A percentile compares a stretch with the other conserved stretches of the same genome.
phyloP scores from a whole-genome alignment of 2,113 vertebrate genomes.

The Ariopsis seemanni region DNA sequence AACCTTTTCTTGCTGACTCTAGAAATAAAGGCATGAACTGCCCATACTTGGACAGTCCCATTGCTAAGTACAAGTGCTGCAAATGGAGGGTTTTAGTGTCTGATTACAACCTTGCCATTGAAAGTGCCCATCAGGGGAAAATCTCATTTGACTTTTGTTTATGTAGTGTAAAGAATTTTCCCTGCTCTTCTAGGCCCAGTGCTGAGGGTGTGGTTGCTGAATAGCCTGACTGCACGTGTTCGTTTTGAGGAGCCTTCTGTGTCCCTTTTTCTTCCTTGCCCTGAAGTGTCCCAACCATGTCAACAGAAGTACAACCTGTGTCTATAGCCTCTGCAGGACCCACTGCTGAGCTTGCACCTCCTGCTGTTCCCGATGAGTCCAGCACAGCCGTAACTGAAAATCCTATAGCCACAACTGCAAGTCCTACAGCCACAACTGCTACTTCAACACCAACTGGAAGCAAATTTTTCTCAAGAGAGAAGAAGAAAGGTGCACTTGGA shows the following conservation, averaged over 20 bases:
- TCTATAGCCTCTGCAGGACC: slow-evolving; percentile 12
- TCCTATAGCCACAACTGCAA: slow-evolving; percentile 7
- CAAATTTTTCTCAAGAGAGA: slow-evolving; percentile 86
- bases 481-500: slow-evolving; percentile 78
- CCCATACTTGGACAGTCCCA: neutral
- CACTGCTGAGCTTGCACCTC: slow-evolving; percentile 61
- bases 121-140: neutral
- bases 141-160: neutral
- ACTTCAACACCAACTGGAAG: slow-evolving; percentile 58
- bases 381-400: neutral
- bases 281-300: slow-evolving; percentile 73
- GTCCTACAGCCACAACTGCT: slow-evolving; percentile 33
- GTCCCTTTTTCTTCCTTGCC: slow-evolving; percentile 45
- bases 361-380: neutral
- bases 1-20: slow-evolving; percentile 33
- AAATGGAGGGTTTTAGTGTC: neutral
- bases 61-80: neutral
- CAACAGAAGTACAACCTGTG: slow-evolving; percentile 78
- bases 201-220: slow-evolving; percentile 64
- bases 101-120: neutral
- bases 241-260: slow-evolving; percentile 48
- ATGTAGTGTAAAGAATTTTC: neutral
- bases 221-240: slow-evolving; percentile 31
- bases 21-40: neutral
- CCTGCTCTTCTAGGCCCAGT: slow-evolving; percentile 42